These are phyloP conservation scores for Halichoerus grypus DNA, from an alignment of 2,113 vertebrate species.

Conservation along the genomic window DNA sequence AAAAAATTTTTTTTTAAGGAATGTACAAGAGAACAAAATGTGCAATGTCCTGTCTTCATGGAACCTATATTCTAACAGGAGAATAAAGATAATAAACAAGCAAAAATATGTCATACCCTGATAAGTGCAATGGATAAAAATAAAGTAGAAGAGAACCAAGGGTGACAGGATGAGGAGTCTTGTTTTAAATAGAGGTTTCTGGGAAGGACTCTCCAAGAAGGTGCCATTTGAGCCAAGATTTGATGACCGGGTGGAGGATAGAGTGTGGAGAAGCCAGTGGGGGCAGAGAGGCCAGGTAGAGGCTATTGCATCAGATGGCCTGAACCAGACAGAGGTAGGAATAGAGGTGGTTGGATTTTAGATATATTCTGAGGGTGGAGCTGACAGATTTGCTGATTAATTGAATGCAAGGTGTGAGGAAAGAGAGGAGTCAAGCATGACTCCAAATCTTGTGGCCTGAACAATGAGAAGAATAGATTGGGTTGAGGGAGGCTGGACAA, in stretches of 20 bases:
- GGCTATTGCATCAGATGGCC: background rate
- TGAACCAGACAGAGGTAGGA: background rate
- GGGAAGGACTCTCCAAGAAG: background rate
- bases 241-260: background rate
- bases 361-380: background rate
- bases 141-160: slow-evolving; percentile 40
- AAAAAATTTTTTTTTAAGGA: background rate
- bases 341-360: background rate
- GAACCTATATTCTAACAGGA: background rate
- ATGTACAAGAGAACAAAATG: slow-evolving; percentile 39
- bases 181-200: background rate
- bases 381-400: slow-evolving; percentile 9
- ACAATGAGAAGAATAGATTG: background rate
- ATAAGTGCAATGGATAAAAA: background rate
- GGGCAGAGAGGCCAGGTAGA: background rate
- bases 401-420: background rate
- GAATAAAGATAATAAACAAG: slow-evolving; percentile 6
- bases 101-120: slow-evolving; percentile 18
- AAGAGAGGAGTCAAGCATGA: background rate
- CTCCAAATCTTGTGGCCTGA: background rate
- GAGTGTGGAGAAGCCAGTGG: background rate
- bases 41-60: background rate
- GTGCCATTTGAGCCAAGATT: background rate
- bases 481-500: background rate
- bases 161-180: background rate